Evolutionary conservation across 2,888 invertebrate genomes (phyloP).

Genomic region (Caenorhabditis afra): DNA sequence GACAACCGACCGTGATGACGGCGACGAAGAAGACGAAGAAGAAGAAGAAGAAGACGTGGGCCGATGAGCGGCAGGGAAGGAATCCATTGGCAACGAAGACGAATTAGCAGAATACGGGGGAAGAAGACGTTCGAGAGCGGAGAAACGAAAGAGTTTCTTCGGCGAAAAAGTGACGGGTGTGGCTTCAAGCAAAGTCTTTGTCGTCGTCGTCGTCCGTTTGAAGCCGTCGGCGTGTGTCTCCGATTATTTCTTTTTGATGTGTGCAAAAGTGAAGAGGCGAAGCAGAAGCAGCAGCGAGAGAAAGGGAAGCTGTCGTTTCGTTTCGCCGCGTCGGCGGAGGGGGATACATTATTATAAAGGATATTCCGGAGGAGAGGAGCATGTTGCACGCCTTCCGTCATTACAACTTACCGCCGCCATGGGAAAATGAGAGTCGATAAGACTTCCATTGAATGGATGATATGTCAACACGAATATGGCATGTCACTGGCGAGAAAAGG

Average conservation of each 20-base stretch:
- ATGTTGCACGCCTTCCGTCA: slow-evolving; percentile 16
- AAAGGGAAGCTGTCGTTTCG: slow-evolving; percentile 19
- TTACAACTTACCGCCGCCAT: slow-evolving; percentile 52
- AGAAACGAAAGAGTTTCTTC: slow-evolving; percentile 20
- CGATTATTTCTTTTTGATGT: slow-evolving; percentile 55
- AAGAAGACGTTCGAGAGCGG: slow-evolving; percentile 23
- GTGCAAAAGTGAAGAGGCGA: slow-evolving; percentile 40
- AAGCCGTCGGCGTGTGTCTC: slow-evolving; percentile 21
- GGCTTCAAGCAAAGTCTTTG: slow-evolving; percentile 55
- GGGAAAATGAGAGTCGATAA: slow-evolving; percentile 56
- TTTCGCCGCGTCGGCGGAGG: not conserved
- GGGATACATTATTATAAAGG: slow-evolving; percentile 28
- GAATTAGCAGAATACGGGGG: not conserved
- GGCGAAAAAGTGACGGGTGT: slow-evolving; percentile 44
- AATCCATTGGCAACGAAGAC: slow-evolving; percentile 48
- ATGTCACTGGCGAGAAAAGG: slow-evolving; percentile 36
- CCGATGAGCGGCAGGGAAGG: slow-evolving; percentile 13
- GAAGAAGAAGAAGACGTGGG: slow-evolving; percentile 36
- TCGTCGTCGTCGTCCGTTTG: slow-evolving; percentile 34
- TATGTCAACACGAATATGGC: slow-evolving; percentile 49
- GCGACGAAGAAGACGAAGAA: slow-evolving; percentile 30
- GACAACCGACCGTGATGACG: slow-evolving; percentile 44
- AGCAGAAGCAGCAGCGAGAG: slow-evolving; percentile 22
- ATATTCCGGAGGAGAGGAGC: slow-evolving; percentile 13
- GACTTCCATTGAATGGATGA: slow-evolving; percentile 52